A percentile compares a stretch with the other conserved stretches of the same genome.
phyloP scores from a whole-genome alignment of 2,888 invertebrate species.

The Trichopria drosophilae region DNA sequence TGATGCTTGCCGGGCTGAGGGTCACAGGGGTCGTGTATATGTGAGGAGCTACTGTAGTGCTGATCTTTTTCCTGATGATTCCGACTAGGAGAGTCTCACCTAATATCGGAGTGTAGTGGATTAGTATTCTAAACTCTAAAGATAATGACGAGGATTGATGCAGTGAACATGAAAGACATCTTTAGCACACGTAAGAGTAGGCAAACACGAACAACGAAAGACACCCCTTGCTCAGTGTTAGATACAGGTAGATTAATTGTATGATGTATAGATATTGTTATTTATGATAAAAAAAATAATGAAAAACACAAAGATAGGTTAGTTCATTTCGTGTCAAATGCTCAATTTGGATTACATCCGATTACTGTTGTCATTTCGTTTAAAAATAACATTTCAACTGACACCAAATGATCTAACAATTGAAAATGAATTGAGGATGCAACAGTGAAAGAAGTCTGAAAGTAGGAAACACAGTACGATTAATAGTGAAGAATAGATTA shows the following conservation, averaged over 20 bases:
- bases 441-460: slow-evolving; percentile 15
- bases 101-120: slow-evolving; percentile 33
- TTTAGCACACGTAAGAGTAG: slow-evolving; percentile 1
- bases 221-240: too few species aligned
- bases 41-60: slow-evolving; percentile 51
- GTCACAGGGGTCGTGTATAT: slow-evolving; percentile 42
- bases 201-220: slow-evolving; percentile 1
- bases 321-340: too few species aligned
- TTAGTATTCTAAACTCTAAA: slow-evolving; percentile 15
- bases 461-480: slow-evolving; percentile 10
- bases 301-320: too few species aligned
- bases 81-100: slow-evolving; percentile 49
- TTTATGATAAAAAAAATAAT: too few species aligned
- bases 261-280: too few species aligned
- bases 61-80: slow-evolving; percentile 53
- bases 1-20: slow-evolving; percentile 40
- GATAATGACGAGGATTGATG: slow-evolving; percentile 2
- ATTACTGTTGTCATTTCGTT: too few species aligned
- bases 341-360: too few species aligned
- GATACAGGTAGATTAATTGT: too few species aligned
- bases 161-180: slow-evolving; percentile 4
- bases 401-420: too few species aligned
- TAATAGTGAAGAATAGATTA: slow-evolving; percentile 22
- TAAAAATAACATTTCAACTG: too few species aligned
- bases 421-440: too few species aligned